Evolutionary conservation across 2,888 invertebrate genomes (phyloP).

Genomic region (Oscheius onirici): DNA sequence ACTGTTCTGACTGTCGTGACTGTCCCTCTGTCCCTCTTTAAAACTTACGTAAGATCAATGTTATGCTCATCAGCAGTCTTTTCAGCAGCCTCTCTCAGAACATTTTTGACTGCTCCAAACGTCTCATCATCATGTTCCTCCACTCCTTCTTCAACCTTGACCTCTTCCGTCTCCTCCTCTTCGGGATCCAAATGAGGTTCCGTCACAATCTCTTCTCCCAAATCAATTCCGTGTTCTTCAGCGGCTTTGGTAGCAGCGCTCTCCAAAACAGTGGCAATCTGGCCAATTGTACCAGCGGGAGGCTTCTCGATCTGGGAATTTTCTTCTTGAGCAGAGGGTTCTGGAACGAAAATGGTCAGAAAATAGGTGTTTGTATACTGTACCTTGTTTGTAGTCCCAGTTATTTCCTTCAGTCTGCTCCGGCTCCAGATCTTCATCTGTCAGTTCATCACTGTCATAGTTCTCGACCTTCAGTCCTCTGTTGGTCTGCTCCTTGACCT

Average conservation of each 20-base stretch:
- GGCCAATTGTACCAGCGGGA: not conserved
- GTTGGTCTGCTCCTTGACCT: not conserved
- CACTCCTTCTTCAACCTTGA: constrained; percentile 6
- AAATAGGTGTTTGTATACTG: not conserved
- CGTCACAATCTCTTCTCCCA: constrained; percentile 15
- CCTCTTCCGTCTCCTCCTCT: not conserved
- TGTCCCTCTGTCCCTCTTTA: not conserved
- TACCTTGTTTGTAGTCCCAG: not conserved
- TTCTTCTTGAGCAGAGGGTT: not conserved
- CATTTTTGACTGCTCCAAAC: not conserved
- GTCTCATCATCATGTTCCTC: constrained; percentile 4
- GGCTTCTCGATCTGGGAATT: not conserved
- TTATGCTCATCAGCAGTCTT: constrained; percentile 25
- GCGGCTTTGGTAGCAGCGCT: constrained; percentile 2
- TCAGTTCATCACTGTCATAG: constrained; percentile 20
- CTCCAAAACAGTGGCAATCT: not conserved
- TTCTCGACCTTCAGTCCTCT: not conserved
- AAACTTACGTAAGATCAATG: constrained; percentile 16
- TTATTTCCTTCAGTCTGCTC: constrained; percentile 11
- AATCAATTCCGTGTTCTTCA: constrained; percentile 11
- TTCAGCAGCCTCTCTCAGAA: constrained; percentile 19
- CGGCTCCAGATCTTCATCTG: constrained; percentile 34
- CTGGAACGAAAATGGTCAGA: not conserved
- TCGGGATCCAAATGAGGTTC: constrained; percentile 7
- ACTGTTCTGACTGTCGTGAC: no score